Conservation (phyloP, 2,888 invertebrate species). For the Volucella inflata region DNA sequence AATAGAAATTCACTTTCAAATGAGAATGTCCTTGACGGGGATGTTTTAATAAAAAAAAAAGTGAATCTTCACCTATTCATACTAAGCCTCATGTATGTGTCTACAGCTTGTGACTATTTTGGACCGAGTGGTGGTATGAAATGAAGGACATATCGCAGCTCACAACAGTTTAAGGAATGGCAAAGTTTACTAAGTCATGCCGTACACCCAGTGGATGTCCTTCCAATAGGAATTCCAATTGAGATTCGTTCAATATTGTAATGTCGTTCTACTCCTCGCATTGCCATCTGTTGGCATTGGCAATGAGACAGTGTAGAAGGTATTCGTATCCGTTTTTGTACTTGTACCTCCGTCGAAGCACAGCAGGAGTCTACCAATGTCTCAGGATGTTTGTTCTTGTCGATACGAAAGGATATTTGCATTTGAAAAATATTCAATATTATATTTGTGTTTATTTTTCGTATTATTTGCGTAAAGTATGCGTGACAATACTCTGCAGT, state of each 20-base stretch:
- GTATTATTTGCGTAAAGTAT: constrained; percentile 66
- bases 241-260: constrained; percentile 59
- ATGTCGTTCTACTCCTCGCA: constrained; percentile 24
- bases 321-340: too few species aligned
- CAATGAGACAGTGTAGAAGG: neutral
- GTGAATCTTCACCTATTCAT: too few species aligned
- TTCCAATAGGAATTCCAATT: constrained; percentile 42
- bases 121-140: neutral
- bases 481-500: constrained; percentile 62
- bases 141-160: neutral
- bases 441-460: constrained; percentile 56
- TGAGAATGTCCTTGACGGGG: constrained; percentile 45
- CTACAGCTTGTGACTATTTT: constrained; percentile 5
- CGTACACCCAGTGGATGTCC: too few species aligned
- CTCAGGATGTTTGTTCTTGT: constrained; percentile 39
- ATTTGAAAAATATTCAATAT: constrained; percentile 69
- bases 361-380: constrained; percentile 7
- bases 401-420: constrained; percentile 47
- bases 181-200: constrained; percentile 20
- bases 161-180: constrained; percentile 39
- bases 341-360: too few species aligned
- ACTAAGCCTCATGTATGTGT: too few species aligned
- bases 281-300: neutral
- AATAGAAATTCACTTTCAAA: constrained; percentile 61
- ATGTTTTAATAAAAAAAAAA: too few species aligned